Conservation (phyloP, 2,888 invertebrate genomes). For the Cantharis nigra region DNA sequence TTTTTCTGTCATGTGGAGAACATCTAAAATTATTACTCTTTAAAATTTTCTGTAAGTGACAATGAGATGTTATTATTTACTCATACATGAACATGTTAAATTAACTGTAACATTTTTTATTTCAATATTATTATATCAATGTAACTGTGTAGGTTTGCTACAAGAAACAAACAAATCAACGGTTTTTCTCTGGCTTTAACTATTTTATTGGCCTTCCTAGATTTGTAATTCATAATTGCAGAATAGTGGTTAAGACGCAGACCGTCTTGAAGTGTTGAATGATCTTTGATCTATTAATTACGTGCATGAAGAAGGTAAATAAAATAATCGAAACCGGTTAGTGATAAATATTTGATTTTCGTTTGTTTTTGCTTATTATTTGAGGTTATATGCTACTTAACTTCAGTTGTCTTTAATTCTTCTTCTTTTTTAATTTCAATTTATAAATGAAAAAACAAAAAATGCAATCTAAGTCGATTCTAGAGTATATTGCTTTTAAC, state of each 20-base stretch:
- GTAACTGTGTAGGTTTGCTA: background rate
- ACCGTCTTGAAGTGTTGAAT: background rate
- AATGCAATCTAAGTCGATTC: too few species aligned
- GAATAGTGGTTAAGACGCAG: background rate
- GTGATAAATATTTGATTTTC: too few species aligned
- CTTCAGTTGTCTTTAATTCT: background rate
- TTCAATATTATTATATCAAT: background rate
- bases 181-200: background rate
- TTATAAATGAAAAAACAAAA: too few species aligned
- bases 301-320: background rate
- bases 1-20: constrained; percentile 34
- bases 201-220: background rate
- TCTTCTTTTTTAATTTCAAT: too few species aligned
- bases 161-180: background rate
- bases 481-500: too few species aligned
- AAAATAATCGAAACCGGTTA: background rate
- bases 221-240: background rate
- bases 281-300: background rate
- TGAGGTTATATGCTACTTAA: too few species aligned
- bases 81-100: constrained; percentile 16
- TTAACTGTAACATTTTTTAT: constrained; percentile 1
- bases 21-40: constrained; percentile 31
- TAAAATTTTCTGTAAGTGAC: constrained; percentile 15
- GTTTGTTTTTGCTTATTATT: background rate
- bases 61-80: constrained; percentile 19